Evolutionary conservation across 2,113 vertebrate genomes (phyloP), one percentile per base, ranked within the genome.

Genomic region (Kobus ellipsiprymnus): DNA sequence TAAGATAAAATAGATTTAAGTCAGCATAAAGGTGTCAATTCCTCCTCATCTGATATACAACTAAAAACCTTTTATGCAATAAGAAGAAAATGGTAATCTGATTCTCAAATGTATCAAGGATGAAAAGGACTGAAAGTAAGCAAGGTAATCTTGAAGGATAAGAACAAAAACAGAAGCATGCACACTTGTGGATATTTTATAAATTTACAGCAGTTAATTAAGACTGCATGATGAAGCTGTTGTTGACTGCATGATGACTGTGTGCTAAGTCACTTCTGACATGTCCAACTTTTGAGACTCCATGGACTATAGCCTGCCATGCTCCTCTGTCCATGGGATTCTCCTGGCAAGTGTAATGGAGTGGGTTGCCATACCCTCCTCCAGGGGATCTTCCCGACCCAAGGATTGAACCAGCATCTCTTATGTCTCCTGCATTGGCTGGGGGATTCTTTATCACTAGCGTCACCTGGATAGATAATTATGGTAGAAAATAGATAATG

Each of bases 71-170:
- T 5, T 44, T 46, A 57, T 86, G 84, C 17, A 71, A 71, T 19
- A 82, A 78, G 10, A 52, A 10, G 21, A 77, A 94, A 95, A 59
- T 78, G 77, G 54, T n/a, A 64, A n/a, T 40, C 64, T 94, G 40
- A 82, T 90, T 95, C 23, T 87, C 87, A 82, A 90, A 64, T 29
- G 1, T 87, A 52, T 60, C 19, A 78, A 30, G 54, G 84, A 57
- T 40, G 4, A 10, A 67, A 55, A 48, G 3, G 27, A 6, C 21
- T 84, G 44, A 95, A 33, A 27, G 50, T 50, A 46, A 5, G n/a
- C 82, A 57, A 33, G 16, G 52, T 15, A 94, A 81, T 50, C 23
- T 40, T 74, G 13, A 90, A 97, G 17, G 82, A 95, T 48, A 48
- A 71, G 40, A 54, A 92, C 19, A n/a, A 81, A 95, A 80, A n/a